Evolutionary conservation across 1,140 invertebrate species (phyloP), one percentile per base, ranked within the genome.

Genomic region (Euwallacea fornicatus): DNA sequence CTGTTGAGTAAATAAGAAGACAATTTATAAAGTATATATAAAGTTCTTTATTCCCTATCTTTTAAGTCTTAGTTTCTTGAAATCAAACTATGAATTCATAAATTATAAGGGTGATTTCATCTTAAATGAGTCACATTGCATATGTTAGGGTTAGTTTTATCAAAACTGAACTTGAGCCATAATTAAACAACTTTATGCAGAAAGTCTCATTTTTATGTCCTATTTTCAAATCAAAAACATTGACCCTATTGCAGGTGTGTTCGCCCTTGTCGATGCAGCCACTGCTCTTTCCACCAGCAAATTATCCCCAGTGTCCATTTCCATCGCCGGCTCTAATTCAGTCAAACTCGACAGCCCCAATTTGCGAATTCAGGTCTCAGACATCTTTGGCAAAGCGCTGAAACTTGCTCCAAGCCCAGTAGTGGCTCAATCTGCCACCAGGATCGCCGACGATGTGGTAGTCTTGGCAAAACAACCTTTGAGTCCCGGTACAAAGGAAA

Each of bases 301-400:
- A 59, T 63, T 80, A 42, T 80, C 81, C 16, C 81, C 81, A 41
- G 79, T 80, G 53, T 92, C 91, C 76, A 88, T 98, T 42, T 88
- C 90, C 4, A 83, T 96, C 16, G 88, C 89, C 61, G 89, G 89
- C 55, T 89, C 89, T 77, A 88, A 90, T 67, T 84, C 88, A 43
- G 85, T 97, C 9, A 90, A 90, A 13, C 81, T 85, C 3, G 85
- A 90, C 44, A 87, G 90, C 21, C 91, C 93, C 4, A 83, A 86
- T 0, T 83, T 98, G 13, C 87, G 86, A 73, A 85, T 98, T 16
- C 87, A 88, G 56, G 88, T 97, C 42, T 91, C 91, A 6, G 91
- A 98, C 84, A 83, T 98, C 46, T 82, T 97, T n/a, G 96, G 95
- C 1, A 87, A 88, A 65, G 83, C 90, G 6, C 78, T 97, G 7